Base-by-base conservation (phyloP, 2,797 vertebrate species). In the Syngnathus rostellatus region DNA sequence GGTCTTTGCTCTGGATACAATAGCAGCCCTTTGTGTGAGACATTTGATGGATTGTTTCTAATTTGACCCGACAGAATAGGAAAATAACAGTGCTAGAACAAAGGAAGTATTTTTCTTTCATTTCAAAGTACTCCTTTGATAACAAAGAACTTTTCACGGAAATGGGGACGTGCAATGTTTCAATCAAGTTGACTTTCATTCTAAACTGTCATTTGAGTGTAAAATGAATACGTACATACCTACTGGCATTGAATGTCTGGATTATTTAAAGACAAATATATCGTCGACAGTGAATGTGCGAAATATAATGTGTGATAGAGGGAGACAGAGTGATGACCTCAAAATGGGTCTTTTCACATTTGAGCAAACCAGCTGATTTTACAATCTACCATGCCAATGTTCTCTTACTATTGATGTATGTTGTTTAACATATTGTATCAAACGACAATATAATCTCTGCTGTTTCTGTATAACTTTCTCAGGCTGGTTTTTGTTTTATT, bases 61-160 rank as follows among this genome's bases (percentile, higher is more conserved):
- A 84, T 83, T 79, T 68, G 67, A 79, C 50, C 58, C 72, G 77
- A 77, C 83, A 80, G 37, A 74, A 66, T 65, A 64, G 76, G 66
- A 71, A 82, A 80, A 76, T 63, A 39, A 68, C 65, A 67, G 61
- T 43, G 60, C 69, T 65, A 16, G 17, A 68, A 86, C 76, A 83
- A 81, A 80, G 68, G 62, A 45, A 55, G 63, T 59, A 67, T 50
- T 59, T 54, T n/a, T 5, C 11, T n/a, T 21, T 51, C 50, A n/a
- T n/a, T n/a, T n/a, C n/a, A 53, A 10, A 21, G n/a, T n/a, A 4
- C 1, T 53, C 50, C 8, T 8, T 50, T 50, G 48, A 50, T 50
- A 19, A 50, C 48, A 50, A 1, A 53, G 8, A 23, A 3, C 48
- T 2, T 50, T 50, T 16, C 1, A 48, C 6, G 8, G 19, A 10